Percentiles rank a stretch among this genome's conserved stretches.
Conservation (phyloP, 2,797 vertebrate genomes). For the Catharus ustulatus region DNA sequence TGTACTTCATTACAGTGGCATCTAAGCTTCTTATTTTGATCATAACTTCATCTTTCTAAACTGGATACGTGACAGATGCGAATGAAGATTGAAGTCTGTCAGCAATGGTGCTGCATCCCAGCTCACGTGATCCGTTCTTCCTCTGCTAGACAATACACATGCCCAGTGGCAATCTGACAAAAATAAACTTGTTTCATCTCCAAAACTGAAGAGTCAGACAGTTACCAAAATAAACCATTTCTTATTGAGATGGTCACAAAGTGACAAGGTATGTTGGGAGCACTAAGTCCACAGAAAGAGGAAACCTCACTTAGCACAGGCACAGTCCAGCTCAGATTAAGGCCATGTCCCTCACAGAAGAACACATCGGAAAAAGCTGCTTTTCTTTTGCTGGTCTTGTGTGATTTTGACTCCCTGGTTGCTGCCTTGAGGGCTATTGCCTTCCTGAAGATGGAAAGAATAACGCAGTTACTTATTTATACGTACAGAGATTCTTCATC, state of each 20-base stretch:
- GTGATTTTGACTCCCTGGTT: slow-evolving; percentile 94
- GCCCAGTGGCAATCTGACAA: slow-evolving; percentile 13
- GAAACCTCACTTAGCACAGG: slow-evolving; percentile 71
- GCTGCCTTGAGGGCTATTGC: slow-evolving; percentile 90
- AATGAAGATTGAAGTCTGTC: not conserved
- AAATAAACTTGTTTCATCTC: slow-evolving; percentile 63
- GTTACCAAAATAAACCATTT: slow-evolving; percentile 75
- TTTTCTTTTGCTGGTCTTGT: slow-evolving; percentile 93
- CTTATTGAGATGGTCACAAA: slow-evolving; percentile 59
- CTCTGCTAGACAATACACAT: not conserved
- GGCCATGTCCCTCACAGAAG: slow-evolving; percentile 88
- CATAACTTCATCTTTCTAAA: not conserved
- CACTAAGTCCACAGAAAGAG: slow-evolving; percentile 52
- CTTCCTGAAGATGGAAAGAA: slow-evolving; percentile 85
- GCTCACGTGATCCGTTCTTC: not conserved
- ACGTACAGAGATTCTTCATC: not conserved
- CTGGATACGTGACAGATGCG: not conserved
- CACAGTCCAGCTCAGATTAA: slow-evolving; percentile 85
- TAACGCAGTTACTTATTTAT: not conserved
- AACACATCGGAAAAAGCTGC: slow-evolving; percentile 95
- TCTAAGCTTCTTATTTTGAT: not conserved
- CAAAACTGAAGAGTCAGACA: slow-evolving; percentile 65
- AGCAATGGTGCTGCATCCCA: not conserved
- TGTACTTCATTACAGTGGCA: not conserved
- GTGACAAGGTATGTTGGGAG: slow-evolving; percentile 42